phyloP scores from a whole-genome alignment of 2,888 invertebrate genomes.

The Lasioglossum zephyrum region DNA sequence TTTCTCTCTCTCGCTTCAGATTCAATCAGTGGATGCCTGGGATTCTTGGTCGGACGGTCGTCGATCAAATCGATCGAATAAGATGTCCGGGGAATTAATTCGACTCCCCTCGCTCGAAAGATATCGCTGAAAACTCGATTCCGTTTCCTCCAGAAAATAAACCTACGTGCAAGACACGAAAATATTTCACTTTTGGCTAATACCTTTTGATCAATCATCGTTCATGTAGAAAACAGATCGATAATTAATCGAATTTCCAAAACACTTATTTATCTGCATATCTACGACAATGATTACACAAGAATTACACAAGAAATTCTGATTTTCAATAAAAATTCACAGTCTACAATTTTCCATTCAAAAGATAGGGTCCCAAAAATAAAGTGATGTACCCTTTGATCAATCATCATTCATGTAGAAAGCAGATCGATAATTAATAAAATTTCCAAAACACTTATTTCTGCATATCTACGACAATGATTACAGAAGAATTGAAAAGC shows the following conservation, averaged over 20 bases:
- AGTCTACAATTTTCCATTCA: too few relatives aligned
- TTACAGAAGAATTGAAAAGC: too few relatives aligned
- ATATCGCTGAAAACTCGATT: background rate
- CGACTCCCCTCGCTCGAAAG: background rate
- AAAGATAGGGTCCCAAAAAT: too few relatives aligned
- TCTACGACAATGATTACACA: background rate
- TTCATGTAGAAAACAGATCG: background rate
- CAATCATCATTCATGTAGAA: background rate
- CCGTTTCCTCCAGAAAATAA: background rate
- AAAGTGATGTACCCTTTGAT: too few relatives aligned
- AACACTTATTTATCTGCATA: background rate
- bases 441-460: background rate
- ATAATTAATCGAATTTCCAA: background rate
- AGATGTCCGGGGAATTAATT: conserved; percentile 72
- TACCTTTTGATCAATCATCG: background rate
- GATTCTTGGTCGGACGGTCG: conserved; percentile 76
- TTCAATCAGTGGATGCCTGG: conserved; percentile 83
- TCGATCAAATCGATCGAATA: conserved; percentile 78
- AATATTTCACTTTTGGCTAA: background rate
- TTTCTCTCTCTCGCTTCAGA: conserved; percentile 43
- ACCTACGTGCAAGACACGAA: background rate
- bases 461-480: background rate
- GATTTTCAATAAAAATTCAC: too few relatives aligned
- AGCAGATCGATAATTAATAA: background rate
- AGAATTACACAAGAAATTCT: too few relatives aligned